phyloP scores from a whole-genome alignment of 2,113 vertebrate genomes.

The Oreotragus oreotragus region DNA sequence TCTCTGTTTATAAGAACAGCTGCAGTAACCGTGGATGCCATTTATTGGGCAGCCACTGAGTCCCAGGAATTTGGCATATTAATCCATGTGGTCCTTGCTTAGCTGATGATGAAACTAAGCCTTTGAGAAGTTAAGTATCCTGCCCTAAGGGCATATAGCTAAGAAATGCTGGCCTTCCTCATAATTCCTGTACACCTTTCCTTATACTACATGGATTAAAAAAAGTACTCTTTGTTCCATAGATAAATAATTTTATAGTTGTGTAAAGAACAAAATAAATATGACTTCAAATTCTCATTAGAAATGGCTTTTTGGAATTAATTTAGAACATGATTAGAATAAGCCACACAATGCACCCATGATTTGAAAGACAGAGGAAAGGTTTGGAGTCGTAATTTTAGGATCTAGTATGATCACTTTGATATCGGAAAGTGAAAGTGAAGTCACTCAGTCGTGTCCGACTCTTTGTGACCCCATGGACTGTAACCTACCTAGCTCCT shows the following conservation, averaged over 20 bases:
- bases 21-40: neutral
- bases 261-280: neutral
- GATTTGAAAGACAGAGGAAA: neutral
- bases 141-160: neutral
- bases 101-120: neutral
- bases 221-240: neutral
- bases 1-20: neutral
- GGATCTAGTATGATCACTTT: neutral
- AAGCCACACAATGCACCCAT: neutral
- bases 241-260: neutral
- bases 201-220: neutral
- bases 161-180: neutral
- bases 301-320: neutral
- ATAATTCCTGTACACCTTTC: neutral
- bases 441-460: no score
- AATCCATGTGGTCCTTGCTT: neutral
- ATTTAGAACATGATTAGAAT: neutral
- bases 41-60: neutral
- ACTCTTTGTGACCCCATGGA: no score
- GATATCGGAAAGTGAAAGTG: no score
- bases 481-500: no score
- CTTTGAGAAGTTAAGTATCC: neutral
- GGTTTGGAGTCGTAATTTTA: neutral
- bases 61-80: neutral
- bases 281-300: neutral